These are phyloP conservation scores for Drosophila nigrodunni DNA, from an alignment of 1,140 invertebrate genomes.

Conservation along the genomic window DNA sequence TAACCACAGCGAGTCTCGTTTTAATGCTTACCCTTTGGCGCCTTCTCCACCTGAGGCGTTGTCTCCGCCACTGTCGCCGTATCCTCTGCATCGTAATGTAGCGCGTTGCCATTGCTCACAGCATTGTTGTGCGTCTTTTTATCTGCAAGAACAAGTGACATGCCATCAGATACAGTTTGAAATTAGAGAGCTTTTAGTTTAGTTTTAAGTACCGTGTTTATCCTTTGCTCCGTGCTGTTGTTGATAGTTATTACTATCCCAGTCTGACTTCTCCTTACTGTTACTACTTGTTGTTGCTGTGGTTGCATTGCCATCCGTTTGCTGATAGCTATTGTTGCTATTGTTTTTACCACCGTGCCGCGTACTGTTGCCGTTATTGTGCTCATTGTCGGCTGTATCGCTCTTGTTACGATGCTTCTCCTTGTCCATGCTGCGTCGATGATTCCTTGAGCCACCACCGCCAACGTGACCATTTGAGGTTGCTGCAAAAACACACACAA, in stretches of 20 bases:
- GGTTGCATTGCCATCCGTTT: constrained; percentile 56
- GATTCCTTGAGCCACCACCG: constrained; percentile 65
- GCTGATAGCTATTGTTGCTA: constrained; percentile 59
- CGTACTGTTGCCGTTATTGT: constrained; percentile 63
- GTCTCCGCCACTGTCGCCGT: constrained; percentile 44
- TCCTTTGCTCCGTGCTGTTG: constrained; percentile 63
- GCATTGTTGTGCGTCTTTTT: constrained; percentile 64
- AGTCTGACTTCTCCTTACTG: constrained; percentile 80
- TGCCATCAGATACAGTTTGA: constrained; percentile 25
- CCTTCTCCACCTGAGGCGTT: constrained; percentile 69
- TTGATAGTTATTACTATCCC: constrained; percentile 74
- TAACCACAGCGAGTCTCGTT: background rate
- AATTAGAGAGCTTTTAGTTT: constrained; percentile 11
- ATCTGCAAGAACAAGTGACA: constrained; percentile 36
- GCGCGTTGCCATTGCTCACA: constrained; percentile 72
- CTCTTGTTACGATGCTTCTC: constrained; percentile 77
- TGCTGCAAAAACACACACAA: constrained; percentile 45
- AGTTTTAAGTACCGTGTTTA: constrained; percentile 58
- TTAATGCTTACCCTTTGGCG: constrained; percentile 64
- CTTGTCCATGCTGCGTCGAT: constrained; percentile 82
- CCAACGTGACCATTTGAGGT: constrained; percentile 78
- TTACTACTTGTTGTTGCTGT: constrained; percentile 69
- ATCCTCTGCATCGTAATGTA: constrained; percentile 72
- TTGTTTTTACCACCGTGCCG: constrained; percentile 60
- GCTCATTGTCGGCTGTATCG: constrained; percentile 64